A percentile compares a stretch with the other conserved stretches of the same genome.
phyloP scores from a whole-genome alignment of 2,797 vertebrate genomes.

The Fringilla coelebs region DNA sequence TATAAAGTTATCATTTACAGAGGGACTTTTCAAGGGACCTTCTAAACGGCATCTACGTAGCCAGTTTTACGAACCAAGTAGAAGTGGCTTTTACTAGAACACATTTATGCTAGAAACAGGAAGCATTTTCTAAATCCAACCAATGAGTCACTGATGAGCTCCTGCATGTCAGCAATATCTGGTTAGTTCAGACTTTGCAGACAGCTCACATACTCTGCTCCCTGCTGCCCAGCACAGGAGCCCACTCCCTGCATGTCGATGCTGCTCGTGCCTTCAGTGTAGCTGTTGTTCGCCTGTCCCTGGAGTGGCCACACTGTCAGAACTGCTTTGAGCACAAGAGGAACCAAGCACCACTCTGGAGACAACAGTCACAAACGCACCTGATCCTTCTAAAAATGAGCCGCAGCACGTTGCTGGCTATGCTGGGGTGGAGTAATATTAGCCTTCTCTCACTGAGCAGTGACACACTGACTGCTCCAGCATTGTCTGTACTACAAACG shows the following conservation, averaged over 20 bases:
- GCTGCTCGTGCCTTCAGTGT: fast-evolving
- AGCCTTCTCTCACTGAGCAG: conserved; percentile 24
- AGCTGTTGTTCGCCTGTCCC: background rate
- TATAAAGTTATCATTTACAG: background rate
- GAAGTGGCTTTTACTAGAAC: background rate
- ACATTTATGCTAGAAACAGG: background rate
- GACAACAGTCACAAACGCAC: background rate
- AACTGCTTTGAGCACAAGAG: background rate
- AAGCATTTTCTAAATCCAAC: background rate
- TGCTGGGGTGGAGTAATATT: background rate
- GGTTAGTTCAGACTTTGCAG: background rate
- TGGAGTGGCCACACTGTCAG: background rate
- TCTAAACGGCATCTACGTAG: fast-evolving
- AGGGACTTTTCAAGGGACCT: background rate
- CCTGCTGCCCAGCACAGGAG: background rate
- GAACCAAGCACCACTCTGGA: background rate
- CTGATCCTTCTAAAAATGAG: background rate
- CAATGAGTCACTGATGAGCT: background rate
- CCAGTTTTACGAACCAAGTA: background rate
- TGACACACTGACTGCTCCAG: conserved; percentile 7
- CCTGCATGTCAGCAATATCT: background rate
- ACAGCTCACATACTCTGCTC: background rate
- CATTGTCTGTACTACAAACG: conserved; percentile 20
- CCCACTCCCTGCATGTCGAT: background rate
- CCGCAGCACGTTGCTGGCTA: background rate